Conservation (phyloP, 2,113 vertebrate genomes). For the Taurulus bubalis region DNA sequence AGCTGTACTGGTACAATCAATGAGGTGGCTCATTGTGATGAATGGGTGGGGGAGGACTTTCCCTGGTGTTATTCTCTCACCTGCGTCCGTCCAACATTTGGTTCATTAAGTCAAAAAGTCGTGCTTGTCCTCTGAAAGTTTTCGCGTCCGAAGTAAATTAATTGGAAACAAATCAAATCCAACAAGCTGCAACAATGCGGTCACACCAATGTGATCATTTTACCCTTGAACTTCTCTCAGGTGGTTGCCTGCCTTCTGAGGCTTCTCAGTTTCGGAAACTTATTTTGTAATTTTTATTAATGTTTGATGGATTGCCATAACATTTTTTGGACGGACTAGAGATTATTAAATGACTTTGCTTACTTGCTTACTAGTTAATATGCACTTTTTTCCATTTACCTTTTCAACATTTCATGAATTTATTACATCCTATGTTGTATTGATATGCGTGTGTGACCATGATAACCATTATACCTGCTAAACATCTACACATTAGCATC, state of each 20-base stretch:
- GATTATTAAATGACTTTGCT: neutral
- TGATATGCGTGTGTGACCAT: neutral
- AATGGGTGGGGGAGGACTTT: constrained; percentile 45
- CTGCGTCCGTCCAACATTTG: constrained; percentile 34
- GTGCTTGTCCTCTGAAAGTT: constrained; percentile 42
- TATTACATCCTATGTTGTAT: neutral
- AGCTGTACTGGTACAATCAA: constrained; percentile 58
- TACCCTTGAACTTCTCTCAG: constrained; percentile 27
- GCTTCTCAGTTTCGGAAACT: neutral
- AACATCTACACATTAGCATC: neutral
- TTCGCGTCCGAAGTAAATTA: constrained; percentile 41
- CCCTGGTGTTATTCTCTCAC: constrained; percentile 45
- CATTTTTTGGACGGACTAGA: neutral
- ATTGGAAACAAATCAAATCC: constrained; percentile 39
- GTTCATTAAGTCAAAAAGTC: constrained; percentile 54
- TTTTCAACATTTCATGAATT: neutral
- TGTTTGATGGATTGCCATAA: neutral
- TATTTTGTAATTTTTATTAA: neutral
- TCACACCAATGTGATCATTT: neutral
- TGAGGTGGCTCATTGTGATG: constrained; percentile 76
- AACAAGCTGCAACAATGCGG: neutral
- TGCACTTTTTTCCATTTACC: neutral
- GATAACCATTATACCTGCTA: neutral
- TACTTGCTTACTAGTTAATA: neutral
- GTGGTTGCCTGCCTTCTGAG: neutral